These are phyloP conservation scores for Parasteatoda tepidariorum DNA, from an alignment of 1,140 invertebrate species.

Conservation along the genomic window DNA sequence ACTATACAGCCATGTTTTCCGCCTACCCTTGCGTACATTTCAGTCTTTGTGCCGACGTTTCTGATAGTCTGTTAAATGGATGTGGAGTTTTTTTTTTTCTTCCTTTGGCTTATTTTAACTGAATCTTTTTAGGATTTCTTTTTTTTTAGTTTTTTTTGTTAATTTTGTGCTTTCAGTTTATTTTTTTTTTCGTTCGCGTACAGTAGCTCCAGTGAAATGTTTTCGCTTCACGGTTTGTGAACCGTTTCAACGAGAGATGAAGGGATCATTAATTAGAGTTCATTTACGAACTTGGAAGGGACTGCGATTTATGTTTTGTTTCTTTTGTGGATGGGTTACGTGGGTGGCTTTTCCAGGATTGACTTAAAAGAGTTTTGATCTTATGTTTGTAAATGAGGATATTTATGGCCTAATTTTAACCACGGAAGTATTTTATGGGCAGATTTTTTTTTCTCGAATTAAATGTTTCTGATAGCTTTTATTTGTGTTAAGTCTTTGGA, in stretches of 20 bases:
- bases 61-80: neutral
- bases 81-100: neutral
- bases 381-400: neutral
- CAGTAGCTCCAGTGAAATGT: conserved; percentile 41
- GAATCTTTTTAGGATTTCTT: neutral
- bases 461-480: too few relatives aligned
- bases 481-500: too few relatives aligned
- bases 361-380: neutral
- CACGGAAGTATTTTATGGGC: too few relatives aligned
- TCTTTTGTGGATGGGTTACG: neutral
- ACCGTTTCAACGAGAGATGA: neutral
- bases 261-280: conserved; percentile 46
- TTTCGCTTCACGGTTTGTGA: conserved; percentile 53
- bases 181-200: conserved; percentile 36
- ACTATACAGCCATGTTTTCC: neutral
- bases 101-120: neutral
- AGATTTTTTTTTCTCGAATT: too few relatives aligned
- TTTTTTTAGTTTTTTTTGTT: conserved; percentile 9
- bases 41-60: neutral
- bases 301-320: conserved; percentile 35
- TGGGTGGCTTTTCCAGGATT: neutral
- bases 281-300: conserved; percentile 29
- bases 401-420: neutral
- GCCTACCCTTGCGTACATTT: neutral
- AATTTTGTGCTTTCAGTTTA: conserved; percentile 20